Evolutionary conservation across 2,797 vertebrate species (phyloP).

Genomic region (Peromyscus aztecus): DNA sequence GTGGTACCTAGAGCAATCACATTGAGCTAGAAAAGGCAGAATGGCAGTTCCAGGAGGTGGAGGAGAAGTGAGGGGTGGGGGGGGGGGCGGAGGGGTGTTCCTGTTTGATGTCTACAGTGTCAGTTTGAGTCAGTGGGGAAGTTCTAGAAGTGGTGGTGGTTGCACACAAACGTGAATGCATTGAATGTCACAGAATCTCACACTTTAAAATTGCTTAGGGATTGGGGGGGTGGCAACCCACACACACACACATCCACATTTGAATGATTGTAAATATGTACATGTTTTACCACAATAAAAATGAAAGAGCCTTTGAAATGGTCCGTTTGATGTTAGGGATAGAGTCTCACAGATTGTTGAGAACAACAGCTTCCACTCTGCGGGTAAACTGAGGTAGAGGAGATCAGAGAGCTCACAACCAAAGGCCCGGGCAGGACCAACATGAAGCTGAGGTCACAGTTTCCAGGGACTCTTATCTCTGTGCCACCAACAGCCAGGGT

Average conservation of each 20-base stretch:
- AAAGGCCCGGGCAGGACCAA: not conserved
- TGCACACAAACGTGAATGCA: not conserved
- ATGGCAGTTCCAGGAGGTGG: not conserved
- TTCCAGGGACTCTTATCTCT: not conserved
- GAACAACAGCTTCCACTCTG: not conserved
- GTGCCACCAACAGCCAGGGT: not conserved
- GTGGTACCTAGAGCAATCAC: too few species aligned
- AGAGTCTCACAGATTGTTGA: not conserved
- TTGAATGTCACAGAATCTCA: not conserved
- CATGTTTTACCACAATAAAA: not conserved
- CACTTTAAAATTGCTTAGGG: not conserved
- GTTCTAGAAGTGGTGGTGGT: not conserved
- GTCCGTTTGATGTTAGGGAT: not conserved
- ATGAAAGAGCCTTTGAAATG: not conserved
- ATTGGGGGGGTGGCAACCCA: not conserved
- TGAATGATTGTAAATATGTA: not conserved
- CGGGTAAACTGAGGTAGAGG: not conserved
- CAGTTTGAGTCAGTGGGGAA: not conserved
- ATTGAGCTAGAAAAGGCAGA: not conserved
- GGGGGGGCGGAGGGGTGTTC: fast-evolving
- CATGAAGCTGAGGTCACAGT: too few species aligned
- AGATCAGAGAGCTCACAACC: not conserved
- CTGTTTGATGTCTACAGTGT: not conserved
- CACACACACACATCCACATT: too few species aligned
- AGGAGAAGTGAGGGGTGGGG: not conserved